Base-by-base conservation (phyloP, 2,797 vertebrate species). In the Carapus acus region DNA sequence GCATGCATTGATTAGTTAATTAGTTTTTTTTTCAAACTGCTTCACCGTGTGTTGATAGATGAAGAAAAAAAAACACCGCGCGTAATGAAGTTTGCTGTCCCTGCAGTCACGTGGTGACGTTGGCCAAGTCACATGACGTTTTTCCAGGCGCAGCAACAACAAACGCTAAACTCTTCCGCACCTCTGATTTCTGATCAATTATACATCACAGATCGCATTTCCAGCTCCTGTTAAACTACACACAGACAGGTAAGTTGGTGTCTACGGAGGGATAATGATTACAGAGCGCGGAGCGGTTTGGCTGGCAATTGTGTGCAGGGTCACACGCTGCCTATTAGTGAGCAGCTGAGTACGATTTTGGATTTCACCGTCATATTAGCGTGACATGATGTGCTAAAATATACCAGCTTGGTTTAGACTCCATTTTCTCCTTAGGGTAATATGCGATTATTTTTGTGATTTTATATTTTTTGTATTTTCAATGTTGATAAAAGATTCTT, bases 101-200 rank as follows among this genome's bases (percentile, higher is more conserved):
- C 24, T 1, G 40, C 18, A 58, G 64, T 80, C 79, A 80, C 75
- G 41, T 79, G 77, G 60, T 15, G 19, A 40, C 58, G 55, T 6
- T 4, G 4, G 34, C 3, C 11, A 67, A 43, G 43, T 53, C 72
- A 71, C 72, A 54, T 71, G 68, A 71, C 60, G 52, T 8, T 66
- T 57, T 42, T 34, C 22, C 34, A n/a, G 48, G 16, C 64, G n/a
- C 47, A 44, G 48, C 42, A 68, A 60, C 24, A 58, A 36, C 49
- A 63, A 58, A 56, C 19, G 20, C 8, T 21, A 60, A 53, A 43
- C 14, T 14, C 21, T 12, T 19, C 8, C 14, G 20, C 18, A 41
- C 39, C 18, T 41, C 39, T 21, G 39, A 11, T 17, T 41, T 41
- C 31, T 41, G 4, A 1, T 1, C 9, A 17, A n/a, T 18, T n/a